Base-by-base conservation (phyloP, 64 coral and sea anemone species). In the Dendronephthya gigantea region DNA sequence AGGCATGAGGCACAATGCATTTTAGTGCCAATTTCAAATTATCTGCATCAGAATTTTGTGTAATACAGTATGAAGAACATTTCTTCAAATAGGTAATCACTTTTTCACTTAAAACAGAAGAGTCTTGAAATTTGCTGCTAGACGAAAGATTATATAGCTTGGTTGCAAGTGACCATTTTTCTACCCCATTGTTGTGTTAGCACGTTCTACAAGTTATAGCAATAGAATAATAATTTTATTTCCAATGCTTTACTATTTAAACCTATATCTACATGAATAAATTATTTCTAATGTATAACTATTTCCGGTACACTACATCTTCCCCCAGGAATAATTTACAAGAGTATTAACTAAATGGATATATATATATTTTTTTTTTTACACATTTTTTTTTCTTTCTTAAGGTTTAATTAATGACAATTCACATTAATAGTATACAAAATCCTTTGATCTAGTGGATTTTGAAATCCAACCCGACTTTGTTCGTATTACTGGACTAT, bases 1-100 rank as follows among this genome's bases (percentile, higher is more conserved):
- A 92, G 0, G 90, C 49, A 85, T 92, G 85, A 14, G 85, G 27
- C 28, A 49, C 48, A 51, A 36, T 85, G 14, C 35, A 85, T 14
- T 85, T 85, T 19, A 35, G 58, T 28, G 27, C 56, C 23, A 28
- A 55, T 33, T 85, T 66, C 29, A 66, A 66, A 66, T 17, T 3
- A 7, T 66, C 58, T 7, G 22, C 58, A 66, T 66, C 58, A 7
- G 19, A n/a, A 30, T 66, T 66, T 30, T 66, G 58, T 22, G 58
- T 17, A 66, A 66, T 66, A 15, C 4, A 3, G 22, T 66, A 66
- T 66, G 58, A 66, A 30, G 22, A 66, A 30, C 58, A 66, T 66
- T 66, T 66, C 22, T 2, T 30, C 6, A 66, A n/a, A n/a, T n/a
- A n/a, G n/a, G 29, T 15, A 7, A 15, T 66, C 6, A 66, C 4